Conservation (phyloP, 2,888 invertebrate genomes). For the Drosophila quinaria region DNA sequence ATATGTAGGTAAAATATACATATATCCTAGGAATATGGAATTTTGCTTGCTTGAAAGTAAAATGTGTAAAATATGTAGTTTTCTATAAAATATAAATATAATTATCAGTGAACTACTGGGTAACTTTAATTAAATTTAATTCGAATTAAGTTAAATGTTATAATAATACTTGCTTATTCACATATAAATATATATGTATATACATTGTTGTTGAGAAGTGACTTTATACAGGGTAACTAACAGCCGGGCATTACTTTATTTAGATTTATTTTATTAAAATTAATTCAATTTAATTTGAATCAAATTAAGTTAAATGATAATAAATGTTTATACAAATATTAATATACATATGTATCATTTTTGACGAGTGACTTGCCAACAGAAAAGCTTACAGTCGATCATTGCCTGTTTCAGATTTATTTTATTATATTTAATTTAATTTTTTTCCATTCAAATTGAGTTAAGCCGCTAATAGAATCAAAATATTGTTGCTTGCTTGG, state of each 20-base stretch:
- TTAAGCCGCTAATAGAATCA: constrained; percentile 24
- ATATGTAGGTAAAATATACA: constrained; percentile 7
- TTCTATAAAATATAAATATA: neutral
- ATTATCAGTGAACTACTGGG: no score
- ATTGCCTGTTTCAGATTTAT: neutral
- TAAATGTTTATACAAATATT: no score
- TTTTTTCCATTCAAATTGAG: constrained; percentile 31
- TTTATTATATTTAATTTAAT: neutral
- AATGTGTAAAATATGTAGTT: neutral
- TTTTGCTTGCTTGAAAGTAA: neutral
- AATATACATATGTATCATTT: no score
- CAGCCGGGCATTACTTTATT: neutral
- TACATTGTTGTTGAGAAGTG: no score
- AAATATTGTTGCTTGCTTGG: constrained; percentile 6
- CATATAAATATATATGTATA: no score
- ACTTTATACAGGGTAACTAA: neutral
- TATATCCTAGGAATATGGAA: neutral
- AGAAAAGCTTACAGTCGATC: neutral
- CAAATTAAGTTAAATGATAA: constrained; percentile 24
- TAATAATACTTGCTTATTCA: no score
- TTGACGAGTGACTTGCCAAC: neutral
- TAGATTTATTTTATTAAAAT: neutral
- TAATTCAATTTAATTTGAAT: constrained; percentile 14
- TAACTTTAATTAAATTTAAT: no score
- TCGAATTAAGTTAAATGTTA: constrained; percentile 23